Base-by-base conservation (phyloP, 2,797 vertebrate species). In the Nannoperca australis region DNA sequence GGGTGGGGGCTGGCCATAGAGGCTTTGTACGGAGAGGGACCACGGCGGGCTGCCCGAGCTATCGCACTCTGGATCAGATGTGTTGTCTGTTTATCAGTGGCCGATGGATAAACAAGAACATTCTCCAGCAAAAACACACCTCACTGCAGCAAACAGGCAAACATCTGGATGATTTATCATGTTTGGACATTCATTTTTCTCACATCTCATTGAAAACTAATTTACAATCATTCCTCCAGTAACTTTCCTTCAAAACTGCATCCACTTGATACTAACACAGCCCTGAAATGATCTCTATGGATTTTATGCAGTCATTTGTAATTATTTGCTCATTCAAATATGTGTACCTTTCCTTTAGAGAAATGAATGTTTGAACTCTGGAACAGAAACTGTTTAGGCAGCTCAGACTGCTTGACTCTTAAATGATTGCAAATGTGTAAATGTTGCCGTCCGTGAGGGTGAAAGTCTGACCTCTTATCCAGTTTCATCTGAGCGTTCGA, bases 1-100 rank as follows among this genome's bases (percentile, higher is more conserved):
- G 86, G 86, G 84, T 75, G 87, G 88, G 89, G 90, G 78, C 61
- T 30, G 82, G 73, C 76, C 85, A 81, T 32, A 70, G 86, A 82
- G 70, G 83, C 87, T 93, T 90, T 89, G 90, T 90, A 68, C 87
- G 84, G 76, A 84, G 59, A 62, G 73, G 78, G 89, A 78, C 82
- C 79, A 73, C 30, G 82, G 81, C 78, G 73, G 73, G 73, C 79
- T 7, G 79, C 51, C 75, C 86, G 59, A 78, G 67, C 89, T 75
- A 83, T 86, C 79, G 68, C 65, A 73, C 72, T 65, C 76, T 76
- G 76, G 58, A 86, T 89, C 81, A 73, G 71, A 80, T 54, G 70
- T 78, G 63, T 72, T 22, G 6, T 54, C 62, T 55, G 73, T 87
- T 82, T 66, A 80, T 83, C 73, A 55, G 76, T 40, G 42, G 69